Evolutionary conservation across 2,888 invertebrate genomes (phyloP), one percentile per base, ranked within the genome.

Genomic region (Hirtodrosophila duncani): DNA sequence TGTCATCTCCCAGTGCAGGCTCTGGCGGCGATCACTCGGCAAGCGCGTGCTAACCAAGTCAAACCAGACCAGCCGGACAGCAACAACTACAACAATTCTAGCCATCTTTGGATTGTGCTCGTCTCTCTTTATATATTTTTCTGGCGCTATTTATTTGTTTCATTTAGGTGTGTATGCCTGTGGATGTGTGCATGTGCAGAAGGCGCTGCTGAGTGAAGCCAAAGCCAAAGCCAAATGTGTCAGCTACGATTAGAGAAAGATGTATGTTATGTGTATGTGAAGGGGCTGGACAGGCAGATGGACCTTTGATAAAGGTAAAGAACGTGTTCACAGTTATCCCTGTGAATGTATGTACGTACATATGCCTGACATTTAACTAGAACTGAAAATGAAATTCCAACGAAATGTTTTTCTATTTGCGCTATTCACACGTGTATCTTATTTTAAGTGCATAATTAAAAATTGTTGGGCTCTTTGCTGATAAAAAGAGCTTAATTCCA

Each of bases 1-100:
- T 38, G 11, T 45, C 66, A 58, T 63, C 53, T 67, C 48, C 24
- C 20, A 21, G 2, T 3, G 31, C 7, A 16, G 6, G 30, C 6
- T 17, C 21, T n/a, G 6, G 23, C 2, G 44, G 38, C 50, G 81
- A 82, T 83, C 81, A 82, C 83, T 82, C 82, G 49, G 31, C 56
- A 42, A 77, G 59, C 83, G 69, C 81, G 83, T 82, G 81, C 66
- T 66, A 57, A 55, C 62, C 65, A 64, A 38, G 55, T 39, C 11
- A 17, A 48, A 39, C 43, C 30, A 41, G n/a, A n/a, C n/a, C n/a
- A n/a, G n/a, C n/a, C n/a, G n/a, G 46, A 30, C 33, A 49, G 18
- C 16, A 49, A 51, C 45, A 43, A 52, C 21, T 42, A 37, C 33
- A 52, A 38, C 41, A 36, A 66, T 68, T 69, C 69, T 68, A 63